These are phyloP conservation scores for Lipotes vexillifer DNA, from an alignment of 2,113 vertebrate species.

Conservation along the genomic window DNA sequence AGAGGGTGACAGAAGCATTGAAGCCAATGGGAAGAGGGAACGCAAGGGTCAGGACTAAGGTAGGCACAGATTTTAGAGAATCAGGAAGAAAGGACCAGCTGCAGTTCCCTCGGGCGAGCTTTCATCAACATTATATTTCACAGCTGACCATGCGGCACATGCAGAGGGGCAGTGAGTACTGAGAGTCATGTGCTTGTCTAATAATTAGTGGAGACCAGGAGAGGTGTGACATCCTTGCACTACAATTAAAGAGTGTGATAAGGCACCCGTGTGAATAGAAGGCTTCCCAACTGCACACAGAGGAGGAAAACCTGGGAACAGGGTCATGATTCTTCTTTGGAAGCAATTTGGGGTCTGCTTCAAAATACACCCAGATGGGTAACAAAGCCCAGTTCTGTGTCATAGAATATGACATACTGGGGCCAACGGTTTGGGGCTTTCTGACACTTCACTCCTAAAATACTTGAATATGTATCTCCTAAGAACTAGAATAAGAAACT, in stretches of 20 bases:
- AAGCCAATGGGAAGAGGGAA: background rate
- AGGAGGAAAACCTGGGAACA: background rate
- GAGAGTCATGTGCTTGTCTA: background rate
- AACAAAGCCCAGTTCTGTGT: background rate
- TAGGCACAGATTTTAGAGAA: background rate
- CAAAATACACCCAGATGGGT: background rate
- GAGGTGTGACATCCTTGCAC: background rate
- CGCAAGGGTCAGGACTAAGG: fast-evolving
- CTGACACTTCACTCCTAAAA: background rate
- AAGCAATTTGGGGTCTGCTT: background rate
- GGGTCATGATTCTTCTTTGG: background rate
- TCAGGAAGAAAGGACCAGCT: background rate
- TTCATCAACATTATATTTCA: background rate
- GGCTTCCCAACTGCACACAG: no score
- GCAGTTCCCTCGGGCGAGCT: background rate
- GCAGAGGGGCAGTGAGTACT: background rate
- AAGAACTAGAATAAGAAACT: background rate
- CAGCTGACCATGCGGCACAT: background rate
- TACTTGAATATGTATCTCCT: background rate
- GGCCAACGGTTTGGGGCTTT: background rate
- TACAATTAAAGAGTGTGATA: background rate
- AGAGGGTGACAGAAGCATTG: fast-evolving
- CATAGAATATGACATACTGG: background rate
- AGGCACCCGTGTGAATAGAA: background rate
- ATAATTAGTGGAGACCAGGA: background rate